These are phyloP conservation scores for Macroteleia sp. DNA, from an alignment of 2,888 invertebrate species.

Conservation along the genomic window DNA sequence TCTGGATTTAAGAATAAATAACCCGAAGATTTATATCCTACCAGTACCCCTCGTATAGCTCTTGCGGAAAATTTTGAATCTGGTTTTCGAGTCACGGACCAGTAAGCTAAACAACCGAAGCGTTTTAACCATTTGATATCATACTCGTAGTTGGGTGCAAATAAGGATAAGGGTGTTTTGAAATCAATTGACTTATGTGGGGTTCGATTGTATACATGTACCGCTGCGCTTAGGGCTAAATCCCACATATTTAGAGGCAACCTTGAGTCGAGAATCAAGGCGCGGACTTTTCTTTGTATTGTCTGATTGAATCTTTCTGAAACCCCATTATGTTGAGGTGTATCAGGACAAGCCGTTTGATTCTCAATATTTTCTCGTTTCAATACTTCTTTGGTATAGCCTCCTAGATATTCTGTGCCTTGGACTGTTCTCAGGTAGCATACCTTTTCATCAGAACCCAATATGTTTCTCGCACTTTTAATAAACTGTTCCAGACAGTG, in stretches of 20 bases:
- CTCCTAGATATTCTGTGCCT: background rate
- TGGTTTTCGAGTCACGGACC: constrained; percentile 32
- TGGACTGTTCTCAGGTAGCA: background rate
- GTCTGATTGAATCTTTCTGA: background rate
- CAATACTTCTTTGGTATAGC: background rate
- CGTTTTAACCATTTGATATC: constrained; percentile 51
- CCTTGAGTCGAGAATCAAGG: background rate
- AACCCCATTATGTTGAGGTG: background rate
- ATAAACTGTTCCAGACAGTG: background rate
- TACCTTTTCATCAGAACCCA: background rate
- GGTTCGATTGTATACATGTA: background rate
- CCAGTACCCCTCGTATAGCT: background rate
- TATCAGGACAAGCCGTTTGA: background rate
- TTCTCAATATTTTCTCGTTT: background rate
- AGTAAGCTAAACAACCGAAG: constrained; percentile 56
- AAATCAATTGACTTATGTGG: constrained; percentile 69
- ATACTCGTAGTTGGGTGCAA: constrained; percentile 28
- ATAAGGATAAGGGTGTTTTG: constrained; percentile 44
- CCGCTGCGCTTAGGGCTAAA: background rate
- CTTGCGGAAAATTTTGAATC: background rate
- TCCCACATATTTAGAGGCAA: background rate
- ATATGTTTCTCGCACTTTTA: background rate
- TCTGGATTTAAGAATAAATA: constrained; percentile 5
- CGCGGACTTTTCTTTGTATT: background rate
- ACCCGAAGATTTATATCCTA: background rate